Evolutionary conservation across 2,113 vertebrate genomes (phyloP).

Genomic region (cat (Felis catus)): F.catus_Fca126_mat1.0 CM031412.1:167920001-167920500

Average conservation of each 20-base stretch:
- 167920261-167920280: not conserved
- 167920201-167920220: not conserved
- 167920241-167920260: not conserved
- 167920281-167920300: not conserved
- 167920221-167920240: not conserved
- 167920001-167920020: not conserved
- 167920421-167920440: not conserved
- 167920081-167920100: slow-evolving; percentile 2
- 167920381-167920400: not conserved
- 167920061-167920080: not conserved
- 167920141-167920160: not conserved
- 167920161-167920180: not conserved
- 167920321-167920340: not conserved
- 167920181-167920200: not conserved
- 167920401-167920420: not conserved
- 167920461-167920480: not conserved
- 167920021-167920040: not conserved
- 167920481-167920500: not conserved
- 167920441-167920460: not conserved
- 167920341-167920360: not conserved
- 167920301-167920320: not conserved
- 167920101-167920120: not conserved
- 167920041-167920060: not conserved
- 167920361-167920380: not conserved
- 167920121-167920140: not conserved